Evolutionary conservation across 2,797 vertebrate genomes (phyloP), one percentile per base, ranked within the genome.

Genomic region (Smutsia gigantea): DNA sequence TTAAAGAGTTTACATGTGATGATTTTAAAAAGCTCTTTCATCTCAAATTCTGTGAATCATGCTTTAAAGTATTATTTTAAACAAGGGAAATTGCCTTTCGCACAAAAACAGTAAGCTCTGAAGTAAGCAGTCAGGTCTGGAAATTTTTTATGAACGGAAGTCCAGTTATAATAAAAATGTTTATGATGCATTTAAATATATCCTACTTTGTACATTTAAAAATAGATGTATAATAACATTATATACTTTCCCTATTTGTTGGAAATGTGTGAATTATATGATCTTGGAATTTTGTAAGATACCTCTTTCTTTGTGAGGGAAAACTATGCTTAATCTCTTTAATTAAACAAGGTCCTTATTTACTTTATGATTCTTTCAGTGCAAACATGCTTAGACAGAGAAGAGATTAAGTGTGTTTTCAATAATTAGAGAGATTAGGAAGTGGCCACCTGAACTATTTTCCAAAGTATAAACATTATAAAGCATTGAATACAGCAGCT

Each of bases 361-460:
- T 72, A 46, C 72, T 71, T 90, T 92, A 82, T 84, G 72, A 95
- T 14, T 90, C 83, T 34, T 34, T 84, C 55, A 71, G 3, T 74
- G 57, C 89, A 90, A 74, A 94, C 39, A 29, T 25, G 72, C 92
- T 78, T 64, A 94, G 94, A 84, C 10, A 94, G 96, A 94, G 49
- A n/a, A 68, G 97, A 87, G 97, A 97, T 98, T 98, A 68, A 96
- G 63, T 88, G n/a, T 93, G 96, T 97, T 97, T 97, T 89, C 79
- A 87, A 87, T 98, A 96, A 98, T 97, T 94, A 94, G 96, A 98
- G 92, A 95, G 96, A 90, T 96, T 93, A 93, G 23, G 86, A 84
- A 96, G 97, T 85, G 96, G 94, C 97, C 97, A 94, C 94, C 87
- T 97, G 96, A 92, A 96, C 72, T 79, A 18, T 95, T 97, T 96